Evolutionary conservation across 2,888 invertebrate genomes (phyloP).

Genomic region (Schrankia costaestrigalis): DNA sequence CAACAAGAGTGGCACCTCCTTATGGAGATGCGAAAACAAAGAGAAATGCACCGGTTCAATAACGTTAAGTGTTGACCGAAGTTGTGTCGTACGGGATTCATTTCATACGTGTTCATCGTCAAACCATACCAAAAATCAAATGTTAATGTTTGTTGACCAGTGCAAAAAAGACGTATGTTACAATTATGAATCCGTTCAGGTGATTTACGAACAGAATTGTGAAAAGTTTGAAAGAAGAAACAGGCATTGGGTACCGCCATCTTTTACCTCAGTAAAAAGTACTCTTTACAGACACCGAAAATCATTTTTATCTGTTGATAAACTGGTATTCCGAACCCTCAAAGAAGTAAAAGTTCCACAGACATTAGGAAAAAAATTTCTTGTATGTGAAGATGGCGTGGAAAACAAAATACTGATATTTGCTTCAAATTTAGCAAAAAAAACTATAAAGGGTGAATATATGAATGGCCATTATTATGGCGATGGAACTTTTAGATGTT

Average conservation of each 20-base stretch:
- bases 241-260: constrained; percentile 1
- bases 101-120: constrained; percentile 3
- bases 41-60: not conserved
- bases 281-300: not conserved
- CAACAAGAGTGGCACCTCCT: not conserved
- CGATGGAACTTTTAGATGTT: too few species aligned
- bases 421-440: too few species aligned
- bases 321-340: not conserved
- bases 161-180: constrained; percentile 1
- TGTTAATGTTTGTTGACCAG: constrained; percentile 3
- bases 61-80: constrained; percentile 1
- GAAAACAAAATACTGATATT: not conserved
- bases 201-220: constrained; percentile 3
- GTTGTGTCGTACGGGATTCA: constrained; percentile 1
- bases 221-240: constrained; percentile 1
- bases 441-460: too few species aligned
- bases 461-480: too few species aligned
- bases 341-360: constrained; percentile 1
- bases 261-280: not conserved
- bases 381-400: not conserved
- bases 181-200: constrained; percentile 4
- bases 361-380: constrained; percentile 1
- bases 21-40: not conserved
- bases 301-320: not conserved
- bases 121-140: constrained; percentile 1